Conservation (phyloP, 2,888 invertebrate genomes). For the Myopa testacea region DNA sequence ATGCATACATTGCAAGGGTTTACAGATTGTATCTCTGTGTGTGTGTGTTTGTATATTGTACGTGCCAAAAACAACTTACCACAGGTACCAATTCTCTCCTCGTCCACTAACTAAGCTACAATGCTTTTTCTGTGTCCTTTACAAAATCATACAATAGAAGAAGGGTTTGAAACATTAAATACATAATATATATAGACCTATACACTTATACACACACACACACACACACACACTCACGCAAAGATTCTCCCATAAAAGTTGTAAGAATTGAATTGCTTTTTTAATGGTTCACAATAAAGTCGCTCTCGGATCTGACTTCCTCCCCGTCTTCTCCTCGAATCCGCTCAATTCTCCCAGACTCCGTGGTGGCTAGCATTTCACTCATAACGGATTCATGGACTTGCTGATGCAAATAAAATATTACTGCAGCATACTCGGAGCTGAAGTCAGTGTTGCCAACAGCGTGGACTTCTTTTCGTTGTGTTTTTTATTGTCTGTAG, state of each 20-base stretch:
- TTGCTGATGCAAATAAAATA: not conserved
- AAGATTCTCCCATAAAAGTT: too few relatives aligned
- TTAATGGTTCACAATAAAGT: not conserved
- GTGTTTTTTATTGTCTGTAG: not conserved
- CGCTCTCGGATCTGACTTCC: not conserved
- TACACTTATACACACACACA: too few relatives aligned
- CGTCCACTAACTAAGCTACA: too few relatives aligned
- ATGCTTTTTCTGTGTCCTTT: too few relatives aligned
- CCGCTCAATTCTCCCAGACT: not conserved
- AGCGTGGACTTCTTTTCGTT: not conserved
- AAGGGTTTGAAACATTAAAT: too few relatives aligned
- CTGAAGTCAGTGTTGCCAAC: not conserved
- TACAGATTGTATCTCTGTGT: not conserved
- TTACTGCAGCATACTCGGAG: not conserved
- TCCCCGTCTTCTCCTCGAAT: not conserved
- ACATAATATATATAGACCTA: too few relatives aligned
- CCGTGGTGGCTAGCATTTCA: not conserved
- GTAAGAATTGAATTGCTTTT: conserved; percentile 10
- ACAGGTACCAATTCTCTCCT: too few relatives aligned
- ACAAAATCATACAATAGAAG: too few relatives aligned
- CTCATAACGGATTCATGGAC: not conserved
- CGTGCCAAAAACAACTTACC: too few relatives aligned
- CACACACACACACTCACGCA: too few relatives aligned
- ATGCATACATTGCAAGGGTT: not conserved
- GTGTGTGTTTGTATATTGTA: not conserved